phyloP scores from a whole-genome alignment of 2,797 vertebrate species.

The Morelia viridis region DNA sequence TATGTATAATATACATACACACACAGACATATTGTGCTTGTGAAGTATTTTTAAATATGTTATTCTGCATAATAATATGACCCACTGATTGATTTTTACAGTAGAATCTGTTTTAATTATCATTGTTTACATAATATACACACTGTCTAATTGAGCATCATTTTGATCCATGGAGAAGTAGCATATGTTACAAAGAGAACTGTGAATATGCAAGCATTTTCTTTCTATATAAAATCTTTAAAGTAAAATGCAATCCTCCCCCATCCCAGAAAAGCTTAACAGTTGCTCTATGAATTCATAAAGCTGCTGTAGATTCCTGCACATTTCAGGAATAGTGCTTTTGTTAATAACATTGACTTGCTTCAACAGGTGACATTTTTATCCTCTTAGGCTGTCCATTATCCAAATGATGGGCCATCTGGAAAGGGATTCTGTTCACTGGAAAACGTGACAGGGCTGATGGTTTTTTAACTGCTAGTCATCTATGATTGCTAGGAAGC shows the following conservation, averaged over 20 bases:
- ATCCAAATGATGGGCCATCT: slow-evolving; percentile 81
- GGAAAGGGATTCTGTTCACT: slow-evolving; percentile 79
- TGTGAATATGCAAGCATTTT: slow-evolving; percentile 18
- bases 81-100: neutral
- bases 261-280: slow-evolving; percentile 37
- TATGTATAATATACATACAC: neutral
- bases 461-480: slow-evolving; percentile 82
- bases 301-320: slow-evolving; percentile 56
- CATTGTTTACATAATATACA: neutral
- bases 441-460: slow-evolving; percentile 79
- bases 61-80: neutral
- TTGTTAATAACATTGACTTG: slow-evolving; percentile 76
- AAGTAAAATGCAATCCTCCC: slow-evolving; percentile 33
- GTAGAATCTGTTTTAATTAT: neutral
- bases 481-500: slow-evolving; percentile 79
- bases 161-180: neutral
- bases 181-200: slow-evolving; percentile 20
- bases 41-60: neutral
- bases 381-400: slow-evolving; percentile 79
- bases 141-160: neutral
- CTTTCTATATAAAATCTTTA: slow-evolving; percentile 37
- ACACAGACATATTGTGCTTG: neutral
- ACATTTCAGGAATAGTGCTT: slow-evolving; percentile 62
- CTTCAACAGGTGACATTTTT: slow-evolving; percentile 80
- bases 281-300: slow-evolving; percentile 48